Base-by-base conservation (phyloP, 2,888 invertebrate species). In the Neoscelio sp. region DNA sequence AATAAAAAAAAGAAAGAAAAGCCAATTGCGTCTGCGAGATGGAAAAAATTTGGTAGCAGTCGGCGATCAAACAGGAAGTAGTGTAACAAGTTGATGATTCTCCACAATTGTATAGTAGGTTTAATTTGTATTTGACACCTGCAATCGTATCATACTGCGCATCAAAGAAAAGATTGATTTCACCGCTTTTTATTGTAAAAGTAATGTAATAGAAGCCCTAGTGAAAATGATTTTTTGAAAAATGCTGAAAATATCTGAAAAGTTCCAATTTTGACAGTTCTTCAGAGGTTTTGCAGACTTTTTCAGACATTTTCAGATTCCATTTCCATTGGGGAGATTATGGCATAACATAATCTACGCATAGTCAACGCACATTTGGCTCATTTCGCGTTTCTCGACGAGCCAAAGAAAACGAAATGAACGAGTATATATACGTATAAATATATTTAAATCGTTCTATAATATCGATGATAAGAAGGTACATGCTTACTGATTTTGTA, bases 401-500 rank as follows among this genome's bases (percentile, higher is more conserved):
- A 44, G 5, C 15, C 35, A 44, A 62, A 62, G 6, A 50, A 62
- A 30, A 60, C 40, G 42, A 65, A 58, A 20, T 42, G 74, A 74
- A 74, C 48, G 56, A 54, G 30, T 40, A 38, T 23, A 46, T 58
- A 77, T 70, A 65, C 13, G 58, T 42, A 67, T 46, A 71, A 46
- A 62, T 71, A 68, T 68, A 78, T 62, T 71, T 68, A 73, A 78
- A 62, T 60, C 73, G 78, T 78, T 78, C 71, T 67, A 56, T 73
- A 58, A 56, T 67, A 56, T 77, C 76, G 58, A 68, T 23, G 13
- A 18, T 68, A 68, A 73, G n/a, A n/a, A n/a, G 42, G 56, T 78
- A 74, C 38, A 54, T 74, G 74, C 74, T 73, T 78, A 67, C 62
- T 52, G 48, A 71, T 67, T 64, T 71, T 78, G 77, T 78, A 74